Evolutionary conservation across 2,113 vertebrate species (phyloP).

Genomic region (Micronisus gabar): DNA sequence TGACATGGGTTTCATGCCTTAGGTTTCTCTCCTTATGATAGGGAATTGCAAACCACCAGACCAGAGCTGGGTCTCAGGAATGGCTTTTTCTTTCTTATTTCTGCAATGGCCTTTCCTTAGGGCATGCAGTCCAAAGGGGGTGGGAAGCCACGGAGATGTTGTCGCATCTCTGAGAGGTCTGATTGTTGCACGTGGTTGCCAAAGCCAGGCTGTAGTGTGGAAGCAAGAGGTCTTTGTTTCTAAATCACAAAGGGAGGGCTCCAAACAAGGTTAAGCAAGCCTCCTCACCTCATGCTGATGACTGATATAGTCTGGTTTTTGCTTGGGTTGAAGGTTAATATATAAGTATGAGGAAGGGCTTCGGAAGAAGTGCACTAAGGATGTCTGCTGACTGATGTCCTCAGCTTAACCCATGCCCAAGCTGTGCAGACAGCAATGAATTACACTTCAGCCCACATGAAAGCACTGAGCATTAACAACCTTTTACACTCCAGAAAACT

Average conservation of each 20-base stretch:
- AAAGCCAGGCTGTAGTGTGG: background rate
- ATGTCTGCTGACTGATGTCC: background rate
- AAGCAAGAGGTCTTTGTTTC: background rate
- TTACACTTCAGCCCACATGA: background rate
- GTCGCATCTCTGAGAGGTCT: background rate
- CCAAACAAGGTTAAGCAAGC: background rate
- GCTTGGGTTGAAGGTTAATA: background rate
- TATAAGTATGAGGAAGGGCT: background rate
- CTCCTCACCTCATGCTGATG: background rate
- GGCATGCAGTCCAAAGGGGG: background rate
- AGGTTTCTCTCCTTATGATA: background rate
- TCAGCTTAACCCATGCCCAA: background rate
- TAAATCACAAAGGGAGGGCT: background rate
- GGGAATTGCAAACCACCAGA: background rate
- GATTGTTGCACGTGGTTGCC: accelerated
- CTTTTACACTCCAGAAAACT: background rate
- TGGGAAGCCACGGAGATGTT: background rate
- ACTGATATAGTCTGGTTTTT: background rate
- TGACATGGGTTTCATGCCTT: background rate
- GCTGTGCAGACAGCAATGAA: background rate
- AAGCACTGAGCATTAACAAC: background rate
- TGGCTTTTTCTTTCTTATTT: background rate
- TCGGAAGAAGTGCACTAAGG: background rate
- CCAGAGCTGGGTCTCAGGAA: background rate
- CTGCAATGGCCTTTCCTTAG: background rate